Evolutionary conservation across 2,888 invertebrate genomes (phyloP), one percentile per base, ranked within the genome.

Genomic region (Embidobia sp.): DNA sequence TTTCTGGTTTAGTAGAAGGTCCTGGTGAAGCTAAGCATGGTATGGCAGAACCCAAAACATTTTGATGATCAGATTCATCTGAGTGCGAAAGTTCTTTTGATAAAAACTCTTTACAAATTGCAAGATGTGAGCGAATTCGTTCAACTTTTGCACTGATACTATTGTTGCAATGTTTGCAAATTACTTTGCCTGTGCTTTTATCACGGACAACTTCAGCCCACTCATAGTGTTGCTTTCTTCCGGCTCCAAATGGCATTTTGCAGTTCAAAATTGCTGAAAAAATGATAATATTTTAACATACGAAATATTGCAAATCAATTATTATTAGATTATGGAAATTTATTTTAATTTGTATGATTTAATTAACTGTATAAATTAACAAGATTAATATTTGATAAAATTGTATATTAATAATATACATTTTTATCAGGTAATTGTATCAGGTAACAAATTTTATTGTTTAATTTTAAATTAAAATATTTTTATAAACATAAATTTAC

Each of bases 81-180:
- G 33, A 33, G 4, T 8, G 3, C 13, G 10, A n/a, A 16, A 31
- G 16, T 49, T 49, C 49, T n/a, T 31, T 51, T 10, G 35, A 48
- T 48, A 10, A 44, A 44, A 26, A 11, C 11, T 33, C n/a, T 22
- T 37, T 40, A 55, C 55, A 55, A 27, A 15, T 55, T 55, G 8
- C n/a, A 40, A 55, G 27, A 27, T 55, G 55, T n/a, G 15, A 8
- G 1, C 40, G 11, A 40, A 55, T 55, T 10, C 55, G 33, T 37
- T 55, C 55, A 40, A 40, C 16, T 40, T 37, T 55, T 16, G 13
- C 26, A 40, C 55, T 55, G 27, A 55, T 40, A 8, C 1, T 15
- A 16, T 19, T 27, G 15, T 55, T 40, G 22, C 55, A 55, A 55
- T 55, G 27, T 40, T 55, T 55, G 16, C 55, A 55, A 13, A n/a